A percentile compares a stretch with the other conserved stretches of the same genome.
Conservation (phyloP, 2,113 vertebrate genomes). For the Glaucidium brasilianum region DNA sequence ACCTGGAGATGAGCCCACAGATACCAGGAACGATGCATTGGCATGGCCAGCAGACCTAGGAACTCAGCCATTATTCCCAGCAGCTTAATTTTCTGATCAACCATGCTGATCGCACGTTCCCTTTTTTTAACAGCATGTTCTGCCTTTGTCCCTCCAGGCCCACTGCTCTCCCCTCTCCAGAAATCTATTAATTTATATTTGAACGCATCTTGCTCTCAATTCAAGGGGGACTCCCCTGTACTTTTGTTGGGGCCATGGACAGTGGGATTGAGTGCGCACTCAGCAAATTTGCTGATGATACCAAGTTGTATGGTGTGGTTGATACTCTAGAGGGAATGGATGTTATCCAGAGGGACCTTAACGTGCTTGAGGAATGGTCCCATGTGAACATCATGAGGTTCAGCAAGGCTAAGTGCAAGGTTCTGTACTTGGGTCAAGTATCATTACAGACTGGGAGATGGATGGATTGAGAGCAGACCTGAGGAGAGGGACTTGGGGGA, state of each 20-base stretch:
- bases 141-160: not conserved
- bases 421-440: accelerated
- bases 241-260: not conserved
- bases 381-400: not conserved
- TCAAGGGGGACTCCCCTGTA: accelerated
- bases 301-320: not conserved
- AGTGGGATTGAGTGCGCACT: not conserved
- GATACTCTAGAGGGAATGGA: not conserved
- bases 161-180: not conserved
- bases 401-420: not conserved
- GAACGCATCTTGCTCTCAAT: not conserved
- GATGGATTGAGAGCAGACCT: not conserved
- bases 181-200: not conserved
- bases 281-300: accelerated
- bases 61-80: conserved; percentile 11
- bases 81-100: not conserved
- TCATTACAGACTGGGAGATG: not conserved
- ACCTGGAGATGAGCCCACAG: not conserved
- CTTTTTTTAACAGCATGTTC: not conserved
- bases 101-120: not conserved
- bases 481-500: not conserved
- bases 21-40: not conserved
- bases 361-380: not conserved
- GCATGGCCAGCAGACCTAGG: not conserved
- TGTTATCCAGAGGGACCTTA: not conserved